Evolutionary conservation across 2,888 invertebrate species (phyloP).

Genomic region (Rhopalosiphum nymphaeae): DNA sequence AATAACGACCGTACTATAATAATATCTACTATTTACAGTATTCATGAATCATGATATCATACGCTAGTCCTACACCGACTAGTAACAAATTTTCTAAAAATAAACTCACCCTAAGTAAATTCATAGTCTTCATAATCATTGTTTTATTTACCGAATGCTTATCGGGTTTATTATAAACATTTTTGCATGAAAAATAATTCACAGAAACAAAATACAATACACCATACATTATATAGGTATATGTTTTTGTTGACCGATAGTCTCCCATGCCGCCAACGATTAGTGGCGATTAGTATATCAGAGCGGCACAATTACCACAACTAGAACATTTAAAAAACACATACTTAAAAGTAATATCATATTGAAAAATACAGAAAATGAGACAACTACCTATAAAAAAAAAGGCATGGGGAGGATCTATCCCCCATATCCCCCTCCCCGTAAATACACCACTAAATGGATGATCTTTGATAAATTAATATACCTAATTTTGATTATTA

Average conservation of each 20-base stretch:
- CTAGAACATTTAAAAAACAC: background rate
- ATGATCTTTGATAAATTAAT: no score
- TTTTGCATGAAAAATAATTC: background rate
- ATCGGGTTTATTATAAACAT: background rate
- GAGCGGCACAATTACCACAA: background rate
- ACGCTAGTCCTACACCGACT: background rate
- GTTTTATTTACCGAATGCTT: background rate
- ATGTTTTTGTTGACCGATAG: background rate
- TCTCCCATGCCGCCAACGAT: background rate
- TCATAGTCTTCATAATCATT: background rate
- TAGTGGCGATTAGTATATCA: background rate
- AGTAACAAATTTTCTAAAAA: slow-evolving; percentile 3
- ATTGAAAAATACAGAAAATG: background rate
- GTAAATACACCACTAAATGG: no score
- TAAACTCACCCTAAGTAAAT: background rate
- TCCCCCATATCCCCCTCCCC: no score
- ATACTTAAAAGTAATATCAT: background rate
- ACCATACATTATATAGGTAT: background rate
- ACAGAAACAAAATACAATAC: background rate
- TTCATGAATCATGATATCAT: no score
- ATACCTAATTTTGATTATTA: no score
- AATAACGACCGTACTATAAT: background rate
- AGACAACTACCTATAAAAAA: background rate
- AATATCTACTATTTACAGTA: no score
- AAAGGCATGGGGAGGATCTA: background rate